Base-by-base conservation (phyloP, 2,888 invertebrate species). In the Volucella bombylans region DNA sequence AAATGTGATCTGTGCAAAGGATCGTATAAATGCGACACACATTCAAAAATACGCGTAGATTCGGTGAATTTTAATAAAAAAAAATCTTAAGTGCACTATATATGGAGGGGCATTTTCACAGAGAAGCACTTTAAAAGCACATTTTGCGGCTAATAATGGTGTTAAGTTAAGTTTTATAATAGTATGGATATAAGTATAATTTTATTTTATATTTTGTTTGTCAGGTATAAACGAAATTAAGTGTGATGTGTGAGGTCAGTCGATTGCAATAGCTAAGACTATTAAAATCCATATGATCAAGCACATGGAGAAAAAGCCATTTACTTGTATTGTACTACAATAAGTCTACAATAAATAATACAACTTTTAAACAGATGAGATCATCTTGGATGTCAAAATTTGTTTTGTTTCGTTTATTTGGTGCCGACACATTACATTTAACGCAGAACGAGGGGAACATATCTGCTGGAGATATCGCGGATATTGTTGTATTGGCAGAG, bases 91-190 rank as follows among this genome's bases (percentile, higher is more conserved):
- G 39, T 83, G 83, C 15, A 0, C 31, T 10, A 41, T 61, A 1
- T 83, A 79, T 8, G 69, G 49, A 43, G 69, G 73, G 38, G 74
- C 74, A 0, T 79, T 74, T 59, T 38, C 61, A 8, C 83, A 83
- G 57, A 64, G 31, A 18, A 74, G 38, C 23, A 74, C 59, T 45
- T 14, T 79, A 3, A 39, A 14, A 12, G 83, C 79, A 47, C 83
- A 83, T 49, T 18, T 54, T 38, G 55, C 69, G 10, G 8, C 79
- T 0, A 79, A 41, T 1, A 79, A 83, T 61, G 54, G 69, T 4
- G 55, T 79, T 83, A 71, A 15, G 23, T 54, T n/a, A n/a, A n/a
- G n/a, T n/a, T n/a, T n/a, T 39, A 6, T 10, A 9, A 3, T 38
- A 11, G 1, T 9, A 4, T 10, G 23, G 8, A 14, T 10, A 4